These are phyloP conservation scores for Engraulis encrasicolus DNA, from an alignment of 2,113 vertebrate genomes.

Conservation along the genomic window DNA sequence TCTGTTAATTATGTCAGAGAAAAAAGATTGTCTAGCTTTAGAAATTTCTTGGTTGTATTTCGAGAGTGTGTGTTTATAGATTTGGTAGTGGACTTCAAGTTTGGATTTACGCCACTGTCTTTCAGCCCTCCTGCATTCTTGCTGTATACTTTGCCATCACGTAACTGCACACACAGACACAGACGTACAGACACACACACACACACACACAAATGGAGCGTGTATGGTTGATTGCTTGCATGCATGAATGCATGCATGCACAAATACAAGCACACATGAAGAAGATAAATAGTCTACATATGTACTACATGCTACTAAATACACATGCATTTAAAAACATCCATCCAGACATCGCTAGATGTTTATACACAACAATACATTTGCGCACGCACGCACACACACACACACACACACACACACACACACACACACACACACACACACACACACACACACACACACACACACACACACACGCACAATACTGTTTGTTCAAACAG, in stretches of 20 bases:
- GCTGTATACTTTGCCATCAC: too few relatives aligned
- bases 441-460: background rate
- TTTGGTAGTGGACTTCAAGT: too few relatives aligned
- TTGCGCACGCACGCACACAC: background rate
- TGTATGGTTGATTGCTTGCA: background rate
- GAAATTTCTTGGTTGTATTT: too few relatives aligned
- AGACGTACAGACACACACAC: background rate
- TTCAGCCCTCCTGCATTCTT: too few relatives aligned
- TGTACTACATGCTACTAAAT: background rate
- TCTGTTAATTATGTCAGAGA: too few relatives aligned
- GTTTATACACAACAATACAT: background rate
- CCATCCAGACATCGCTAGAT: too few relatives aligned
- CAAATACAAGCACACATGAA: constrained; percentile 19
- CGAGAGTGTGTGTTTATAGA: too few relatives aligned
- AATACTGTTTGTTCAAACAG: too few relatives aligned
- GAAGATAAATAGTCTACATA: background rate
- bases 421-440: background rate
- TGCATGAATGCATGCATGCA: background rate
- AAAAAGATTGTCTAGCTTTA: too few relatives aligned
- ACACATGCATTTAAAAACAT: background rate
- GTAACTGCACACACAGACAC: too few relatives aligned
- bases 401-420: background rate
- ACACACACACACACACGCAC: background rate
- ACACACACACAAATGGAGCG: background rate
- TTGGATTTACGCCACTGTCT: too few relatives aligned